A percentile compares a stretch with the other conserved stretches of the same genome.
phyloP scores from a whole-genome alignment of 2,113 vertebrate genomes.

The Tichodroma muraria region DNA sequence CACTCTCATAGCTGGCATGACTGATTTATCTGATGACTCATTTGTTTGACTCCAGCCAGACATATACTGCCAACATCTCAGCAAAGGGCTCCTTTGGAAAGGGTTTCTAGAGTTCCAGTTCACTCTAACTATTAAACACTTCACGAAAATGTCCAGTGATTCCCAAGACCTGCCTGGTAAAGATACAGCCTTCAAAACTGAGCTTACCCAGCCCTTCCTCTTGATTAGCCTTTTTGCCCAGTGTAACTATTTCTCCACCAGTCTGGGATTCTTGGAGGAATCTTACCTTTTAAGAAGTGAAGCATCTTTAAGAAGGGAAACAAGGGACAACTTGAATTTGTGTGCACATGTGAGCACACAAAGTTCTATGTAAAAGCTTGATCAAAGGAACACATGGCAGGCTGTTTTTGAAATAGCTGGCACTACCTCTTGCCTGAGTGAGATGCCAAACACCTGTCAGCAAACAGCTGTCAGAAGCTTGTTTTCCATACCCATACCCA shows the following conservation, averaged over 20 bases:
- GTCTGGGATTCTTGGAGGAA: background rate
- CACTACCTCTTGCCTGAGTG: background rate
- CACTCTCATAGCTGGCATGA: slow-evolving; percentile 14
- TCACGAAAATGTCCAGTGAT: background rate
- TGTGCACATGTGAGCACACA: fast-evolving
- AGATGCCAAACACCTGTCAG: background rate
- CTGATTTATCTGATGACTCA: slow-evolving; percentile 50
- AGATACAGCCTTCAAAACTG: background rate
- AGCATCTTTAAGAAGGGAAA: background rate
- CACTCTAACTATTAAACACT: background rate
- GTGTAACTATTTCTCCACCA: background rate
- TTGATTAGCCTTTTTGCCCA: background rate
- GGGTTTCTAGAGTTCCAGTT: background rate
- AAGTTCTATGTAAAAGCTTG: background rate
- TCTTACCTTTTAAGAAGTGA: background rate
- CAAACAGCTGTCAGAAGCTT: background rate
- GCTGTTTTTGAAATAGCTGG: background rate
- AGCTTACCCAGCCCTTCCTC: background rate
- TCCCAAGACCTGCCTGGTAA: background rate
- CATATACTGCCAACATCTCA: slow-evolving; percentile 11
- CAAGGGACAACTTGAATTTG: background rate
- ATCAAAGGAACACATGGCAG: background rate
- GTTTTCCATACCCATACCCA: background rate
- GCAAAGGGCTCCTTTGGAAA: slow-evolving; percentile 35
- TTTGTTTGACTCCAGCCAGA: slow-evolving; percentile 20